Base-by-base conservation (phyloP, 2,113 vertebrate genomes). In the Rynchops niger region DNA sequence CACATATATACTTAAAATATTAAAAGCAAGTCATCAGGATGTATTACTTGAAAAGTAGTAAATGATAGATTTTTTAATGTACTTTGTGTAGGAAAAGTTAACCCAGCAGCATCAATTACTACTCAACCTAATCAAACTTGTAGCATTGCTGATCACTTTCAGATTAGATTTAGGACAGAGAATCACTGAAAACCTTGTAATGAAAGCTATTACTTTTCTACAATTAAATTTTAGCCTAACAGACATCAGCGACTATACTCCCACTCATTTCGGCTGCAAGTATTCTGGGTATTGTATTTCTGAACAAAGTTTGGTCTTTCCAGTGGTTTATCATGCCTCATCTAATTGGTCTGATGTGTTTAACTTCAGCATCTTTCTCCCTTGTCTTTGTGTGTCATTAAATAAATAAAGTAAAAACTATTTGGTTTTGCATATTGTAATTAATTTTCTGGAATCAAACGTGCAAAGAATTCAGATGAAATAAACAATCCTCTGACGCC, bases 131-230 rank as follows among this genome's bases (percentile, higher is more conserved):
- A 94, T 80, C 38, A 78, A 63, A 90, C 45, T 61, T 73, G 32
- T 55, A 45, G n/a, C 25, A 77, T 62, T 47, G 27, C n/a, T 88
- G 67, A 88, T 86, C 53, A n/a, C 22, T 93, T 88, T 83, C 86
- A 84, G 63, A 92, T 93, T 94, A 90, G 76, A 92, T 94, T 97
- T 88, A 67, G 36, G 47, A 50, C 42, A 73, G 11, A 88, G 11
- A 92, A 81, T 43, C 72, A 50, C 38, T 70, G 53, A 77, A 85
- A 92, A 73, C 21, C 45, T 90, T 86, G 45, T 76, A 95, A 91
- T 76, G 38, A 83, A 20, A 80, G 50, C 55, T 76, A 89, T 82
- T 90, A 63, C n/a, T 93, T 91, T 83, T 58, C 85, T 77, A 45
- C 66, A 88, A 85, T 70, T 87, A 66, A 65, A 80, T 96, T 90